phyloP scores from a whole-genome alignment of 2,797 vertebrate species.

The Euphonia xanthogaster region DNA sequence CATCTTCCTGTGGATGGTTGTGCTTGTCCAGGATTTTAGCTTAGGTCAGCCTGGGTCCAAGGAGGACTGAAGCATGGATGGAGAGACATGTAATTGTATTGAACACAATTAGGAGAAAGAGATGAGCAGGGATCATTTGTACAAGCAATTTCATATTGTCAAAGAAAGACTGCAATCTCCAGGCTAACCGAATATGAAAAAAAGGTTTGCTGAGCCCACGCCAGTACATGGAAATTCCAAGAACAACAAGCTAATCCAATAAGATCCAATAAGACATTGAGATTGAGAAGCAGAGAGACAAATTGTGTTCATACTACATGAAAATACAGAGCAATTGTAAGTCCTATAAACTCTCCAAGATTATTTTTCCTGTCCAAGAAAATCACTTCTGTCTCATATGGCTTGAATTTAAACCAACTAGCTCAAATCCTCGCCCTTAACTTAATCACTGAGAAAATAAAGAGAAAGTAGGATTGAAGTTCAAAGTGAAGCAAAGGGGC shows the following conservation, averaged over 20 bases:
- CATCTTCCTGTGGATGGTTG: neutral
- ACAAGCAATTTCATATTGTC: neutral
- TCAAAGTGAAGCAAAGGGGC: neutral
- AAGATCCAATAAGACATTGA: slow-evolving; percentile 52
- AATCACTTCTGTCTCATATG: slow-evolving; percentile 65
- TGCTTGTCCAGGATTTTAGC: neutral
- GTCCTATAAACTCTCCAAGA: slow-evolving; percentile 51
- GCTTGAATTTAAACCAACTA: slow-evolving; percentile 63
- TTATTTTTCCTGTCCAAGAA: slow-evolving; percentile 61
- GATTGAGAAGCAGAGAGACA: slow-evolving; percentile 56
- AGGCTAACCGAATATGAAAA: slow-evolving; percentile 32
- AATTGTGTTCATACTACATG: slow-evolving; percentile 54
- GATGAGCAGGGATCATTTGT: neutral
- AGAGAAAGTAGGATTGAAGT: neutral
- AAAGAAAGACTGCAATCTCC: neutral
- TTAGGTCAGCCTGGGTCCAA: neutral
- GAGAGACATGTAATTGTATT: neutral
- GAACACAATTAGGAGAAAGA: neutral
- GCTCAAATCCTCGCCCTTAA: slow-evolving; percentile 30
- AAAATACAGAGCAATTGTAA: slow-evolving; percentile 62
- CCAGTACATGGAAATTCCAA: slow-evolving; percentile 58
- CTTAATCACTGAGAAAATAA: slow-evolving; percentile 46
- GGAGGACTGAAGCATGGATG: neutral
- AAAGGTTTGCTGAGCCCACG: slow-evolving; percentile 3
- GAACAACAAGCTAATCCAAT: slow-evolving; percentile 66